Percentiles rank a stretch among this genome's conserved stretches.
Conservation (phyloP, 2,888 invertebrate species). For the Trypoxylon attenuatum region DNA sequence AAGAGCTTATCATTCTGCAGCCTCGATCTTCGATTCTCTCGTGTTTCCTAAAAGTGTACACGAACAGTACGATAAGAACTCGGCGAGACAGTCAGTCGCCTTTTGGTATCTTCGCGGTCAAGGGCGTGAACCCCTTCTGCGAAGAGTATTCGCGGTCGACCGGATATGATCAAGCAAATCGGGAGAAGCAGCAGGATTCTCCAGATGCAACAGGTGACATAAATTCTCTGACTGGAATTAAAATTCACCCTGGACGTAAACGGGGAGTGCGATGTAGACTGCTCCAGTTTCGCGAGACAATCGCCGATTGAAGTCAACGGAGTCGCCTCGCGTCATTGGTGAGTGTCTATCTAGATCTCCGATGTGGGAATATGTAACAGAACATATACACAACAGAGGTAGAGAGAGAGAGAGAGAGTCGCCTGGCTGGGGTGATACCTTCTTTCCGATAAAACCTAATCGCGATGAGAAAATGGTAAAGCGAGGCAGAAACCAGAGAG, state of each 20-base stretch:
- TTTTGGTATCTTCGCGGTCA: too few species aligned
- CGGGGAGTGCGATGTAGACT: not conserved
- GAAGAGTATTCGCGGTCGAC: not conserved
- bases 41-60: too few species aligned
- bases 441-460: not conserved
- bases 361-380: not conserved
- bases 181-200: not conserved
- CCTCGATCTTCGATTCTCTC: too few species aligned
- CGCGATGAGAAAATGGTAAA: not conserved
- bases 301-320: not conserved
- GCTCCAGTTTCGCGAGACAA: not conserved
- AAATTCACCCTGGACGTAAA: slow-evolving; percentile 26
- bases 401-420: too few species aligned
- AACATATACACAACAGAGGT: too few species aligned
- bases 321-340: not conserved
- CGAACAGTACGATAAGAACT: too few species aligned
- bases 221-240: slow-evolving; percentile 4
- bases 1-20: too few species aligned
- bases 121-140: not conserved
- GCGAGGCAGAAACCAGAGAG: not conserved
- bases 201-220: slow-evolving; percentile 34
- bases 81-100: too few species aligned
- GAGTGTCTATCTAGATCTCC: too few species aligned
- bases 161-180: too few species aligned
- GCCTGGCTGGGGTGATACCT: not conserved